Evolutionary conservation across 2,797 vertebrate species (phyloP), one percentile per base, ranked within the genome.

Genomic region (Onychomys leucogaster): DNA sequence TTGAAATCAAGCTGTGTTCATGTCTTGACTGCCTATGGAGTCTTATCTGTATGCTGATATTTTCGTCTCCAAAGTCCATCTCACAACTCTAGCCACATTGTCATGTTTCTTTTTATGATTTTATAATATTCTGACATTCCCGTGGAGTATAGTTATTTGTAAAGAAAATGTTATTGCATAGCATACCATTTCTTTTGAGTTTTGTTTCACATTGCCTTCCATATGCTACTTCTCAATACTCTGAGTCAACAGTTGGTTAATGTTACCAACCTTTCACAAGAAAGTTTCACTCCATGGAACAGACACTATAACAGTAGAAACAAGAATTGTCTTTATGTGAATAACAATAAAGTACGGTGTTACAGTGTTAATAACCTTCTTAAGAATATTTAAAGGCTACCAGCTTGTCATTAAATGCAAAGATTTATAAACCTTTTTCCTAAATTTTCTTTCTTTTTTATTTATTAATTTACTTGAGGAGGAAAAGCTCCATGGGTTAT

Each of bases 171-270:
- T 16, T n/a, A 37, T 23, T 83, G 1, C 2, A 59, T 43, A 34
- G 75, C 52, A 37, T 9, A 49, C 1, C 29, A 21, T 61, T 87
- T 1, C 43, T 49, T 49, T 78, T 86, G 43, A 57, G 19, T 86
- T 91, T 86, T 57, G 59, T 2, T 83, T 96, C 69, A 17, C 21
- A 43, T 21, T 1, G 49, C 1, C 21, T 55, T 19, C 4, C 32
- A 21, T 52, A 25, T 34, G 63, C 21, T 73, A 37, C 8, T 75
- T 78, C 25, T 84, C 80, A 96, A 86, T 10, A 43, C 25, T 82
- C 32, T 76, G 43, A 94, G 32, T 92, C 49, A 88, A 21, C 63
- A 43, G 19, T 90, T 91, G 67, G n/a, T 37, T 90, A 41, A 41
- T 88, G 37, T 82, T 75, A n/a, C 1, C 1, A 41, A 11, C 32